Evolutionary conservation across 2,797 vertebrate genomes (phyloP), one percentile per base, ranked within the genome.

Genomic region (Diceros bicornis): DNA sequence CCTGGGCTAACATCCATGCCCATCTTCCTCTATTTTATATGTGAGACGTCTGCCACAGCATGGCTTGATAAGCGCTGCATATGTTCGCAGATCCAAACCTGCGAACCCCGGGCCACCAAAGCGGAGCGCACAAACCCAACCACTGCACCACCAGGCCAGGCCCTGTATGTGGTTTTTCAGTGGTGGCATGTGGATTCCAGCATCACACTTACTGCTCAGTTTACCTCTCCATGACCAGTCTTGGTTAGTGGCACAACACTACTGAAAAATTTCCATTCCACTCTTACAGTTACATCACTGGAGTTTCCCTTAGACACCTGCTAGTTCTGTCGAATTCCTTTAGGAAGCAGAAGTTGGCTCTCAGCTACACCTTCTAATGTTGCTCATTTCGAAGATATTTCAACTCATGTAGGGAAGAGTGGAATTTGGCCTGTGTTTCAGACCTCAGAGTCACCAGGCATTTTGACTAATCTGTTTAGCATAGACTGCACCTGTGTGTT

Each of bases 381-480:
- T 62, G 16, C 16, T 96, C 32, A 41, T 81, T 90, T 92, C 72
- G 25, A 92, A 96, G 61, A 77, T 32, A 74, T 52, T 72, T 77
- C 29, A n/a, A 32, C 32, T 88, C 25, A 34, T 25, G 23, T n/a
- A 52, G 64, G 62, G 47, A 96, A 88, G 55, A 52, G 32, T 11
- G 6, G n/a, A 41, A 34, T 75, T 83, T 93, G 14, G 16, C 64
- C 69, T 71, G 23, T 83, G 72, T 82, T 75, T 69, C 27, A 64
- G 34, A 71, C 16, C 83, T 93, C 44, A 44, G 41, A 68, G 69
- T 81, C 72, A 91, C 55, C 68, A 44, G 72, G 27, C 37, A 62
- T 68, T 91, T 78, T 91, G 66, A 92, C 71, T 37, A 55, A 37
- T 77, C 75, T 96, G 59, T 57, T 96, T 72, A 89, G 72, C 29